These are phyloP conservation scores for Daubentonia madagascariensis DNA, from an alignment of 2,113 vertebrate species.

Conservation along the genomic window DNA sequence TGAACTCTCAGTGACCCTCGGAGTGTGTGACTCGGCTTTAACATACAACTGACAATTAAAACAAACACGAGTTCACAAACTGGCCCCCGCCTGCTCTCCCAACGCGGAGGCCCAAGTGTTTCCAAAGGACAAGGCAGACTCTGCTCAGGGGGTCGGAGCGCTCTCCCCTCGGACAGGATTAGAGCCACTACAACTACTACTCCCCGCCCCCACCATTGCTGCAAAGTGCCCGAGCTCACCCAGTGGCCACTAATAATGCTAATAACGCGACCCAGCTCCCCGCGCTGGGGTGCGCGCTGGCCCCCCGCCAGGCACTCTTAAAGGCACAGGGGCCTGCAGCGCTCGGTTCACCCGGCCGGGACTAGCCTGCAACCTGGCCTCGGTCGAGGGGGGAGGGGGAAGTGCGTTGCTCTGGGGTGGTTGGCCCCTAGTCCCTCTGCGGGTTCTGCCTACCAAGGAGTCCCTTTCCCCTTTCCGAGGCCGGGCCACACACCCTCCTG, in stretches of 20 bases:
- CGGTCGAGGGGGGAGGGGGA: not conserved
- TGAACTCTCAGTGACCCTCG: conserved; percentile 85
- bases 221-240: conserved; percentile 70
- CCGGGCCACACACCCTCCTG: conserved; percentile 27
- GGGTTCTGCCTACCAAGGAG: not conserved
- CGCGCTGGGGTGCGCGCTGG: conserved; percentile 77
- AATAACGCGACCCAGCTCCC: conserved; percentile 61
- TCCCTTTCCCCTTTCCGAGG: not conserved
- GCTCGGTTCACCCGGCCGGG: not conserved
- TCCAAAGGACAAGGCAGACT: conserved; percentile 59
- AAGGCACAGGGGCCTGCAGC: conserved; percentile 78
- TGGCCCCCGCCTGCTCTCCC: conserved; percentile 73
- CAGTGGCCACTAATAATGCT: conserved; percentile 73
- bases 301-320: conserved; percentile 81
- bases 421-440: not conserved
- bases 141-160: conserved; percentile 16
- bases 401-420: not conserved
- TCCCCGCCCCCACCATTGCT: conserved; percentile 70
- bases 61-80: conserved; percentile 83
- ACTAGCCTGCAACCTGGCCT: not conserved
- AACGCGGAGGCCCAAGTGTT: conserved; percentile 76
- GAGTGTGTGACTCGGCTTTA: conserved; percentile 80
- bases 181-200: conserved; percentile 51
- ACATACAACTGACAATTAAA: conserved; percentile 85
- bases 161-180: not conserved